These are phyloP conservation scores for Aramus guarauna DNA, from an alignment of 2,113 vertebrate species.

Conservation along the genomic window DNA sequence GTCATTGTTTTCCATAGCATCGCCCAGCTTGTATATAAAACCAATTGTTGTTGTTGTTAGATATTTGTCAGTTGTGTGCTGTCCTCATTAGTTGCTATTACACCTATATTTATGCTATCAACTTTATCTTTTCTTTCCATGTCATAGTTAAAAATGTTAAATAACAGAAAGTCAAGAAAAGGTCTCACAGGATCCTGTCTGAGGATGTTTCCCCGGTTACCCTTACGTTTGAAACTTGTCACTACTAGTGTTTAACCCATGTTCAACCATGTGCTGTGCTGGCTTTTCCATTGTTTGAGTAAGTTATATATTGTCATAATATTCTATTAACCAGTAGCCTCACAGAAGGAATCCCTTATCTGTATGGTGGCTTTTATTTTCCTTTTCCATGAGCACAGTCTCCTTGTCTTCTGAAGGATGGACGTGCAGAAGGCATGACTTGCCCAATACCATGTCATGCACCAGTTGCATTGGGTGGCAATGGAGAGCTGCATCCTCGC, in stretches of 20 bases:
- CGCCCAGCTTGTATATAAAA: not conserved
- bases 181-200: not conserved
- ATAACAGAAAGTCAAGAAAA: not conserved
- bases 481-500: not conserved
- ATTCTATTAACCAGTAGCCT: not conserved
- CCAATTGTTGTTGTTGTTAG: not conserved
- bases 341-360: not conserved
- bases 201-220: not conserved
- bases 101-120: not conserved
- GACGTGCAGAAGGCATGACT: not conserved
- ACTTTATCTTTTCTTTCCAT: not conserved
- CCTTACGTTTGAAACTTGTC: not conserved
- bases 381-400: not conserved
- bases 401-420: not conserved
- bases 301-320: not conserved
- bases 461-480: not conserved
- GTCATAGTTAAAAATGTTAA: not conserved
- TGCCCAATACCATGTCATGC: not conserved
- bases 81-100: not conserved
- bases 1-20: not conserved
- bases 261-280: not conserved
- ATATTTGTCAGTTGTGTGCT: not conserved
- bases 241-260: not conserved
- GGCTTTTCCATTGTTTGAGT: not conserved
- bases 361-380: not conserved